A percentile compares a stretch with the other conserved stretches of the same genome.
Evolutionary conservation across 37 sponge, comb jelly and placozoan genomes (phyloP).

Genomic region (Chondrosia reniformis): DNA sequence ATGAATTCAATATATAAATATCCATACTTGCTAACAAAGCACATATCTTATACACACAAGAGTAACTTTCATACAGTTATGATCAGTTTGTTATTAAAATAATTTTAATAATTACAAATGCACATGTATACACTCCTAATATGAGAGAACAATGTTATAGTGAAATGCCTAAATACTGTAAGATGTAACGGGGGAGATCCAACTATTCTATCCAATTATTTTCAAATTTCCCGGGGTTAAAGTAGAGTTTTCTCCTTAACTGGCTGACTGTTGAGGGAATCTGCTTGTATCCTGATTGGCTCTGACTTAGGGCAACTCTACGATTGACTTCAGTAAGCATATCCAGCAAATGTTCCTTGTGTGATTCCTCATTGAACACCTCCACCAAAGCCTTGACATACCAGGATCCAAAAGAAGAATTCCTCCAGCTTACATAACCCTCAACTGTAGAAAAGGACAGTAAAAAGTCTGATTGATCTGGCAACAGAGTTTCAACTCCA

Average conservation of each 20-base stretch:
- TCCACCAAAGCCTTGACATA: slow-evolving; percentile 36
- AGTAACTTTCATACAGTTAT: no score
- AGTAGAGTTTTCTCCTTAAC: slow-evolving; percentile 18
- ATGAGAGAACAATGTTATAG: no score
- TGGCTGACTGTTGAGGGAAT: slow-evolving; percentile 1
- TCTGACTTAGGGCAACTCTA: slow-evolving; percentile 28
- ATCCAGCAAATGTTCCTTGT: slow-evolving; percentile 38
- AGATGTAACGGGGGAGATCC: neutral
- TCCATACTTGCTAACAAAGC: no score
- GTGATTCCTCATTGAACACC: slow-evolving; percentile 10
- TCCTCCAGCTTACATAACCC: slow-evolving; percentile 15
- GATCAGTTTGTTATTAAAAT: no score
- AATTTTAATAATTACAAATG: no score
- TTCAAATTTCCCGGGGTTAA: neutral
- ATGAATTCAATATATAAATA: no score
- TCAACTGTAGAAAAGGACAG: slow-evolving; percentile 21
- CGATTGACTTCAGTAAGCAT: slow-evolving; percentile 40
- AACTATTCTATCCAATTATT: neutral
- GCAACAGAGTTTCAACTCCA: neutral
- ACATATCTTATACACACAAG: no score
- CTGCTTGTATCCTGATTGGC: slow-evolving; percentile 14
- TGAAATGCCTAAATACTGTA: no score
- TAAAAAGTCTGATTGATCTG: slow-evolving; percentile 10
- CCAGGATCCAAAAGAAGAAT: slow-evolving; percentile 40
- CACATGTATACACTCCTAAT: no score